Evolutionary conservation across 2,888 invertebrate genomes (phyloP).

Genomic region (Barypeithes pellucidus): DNA sequence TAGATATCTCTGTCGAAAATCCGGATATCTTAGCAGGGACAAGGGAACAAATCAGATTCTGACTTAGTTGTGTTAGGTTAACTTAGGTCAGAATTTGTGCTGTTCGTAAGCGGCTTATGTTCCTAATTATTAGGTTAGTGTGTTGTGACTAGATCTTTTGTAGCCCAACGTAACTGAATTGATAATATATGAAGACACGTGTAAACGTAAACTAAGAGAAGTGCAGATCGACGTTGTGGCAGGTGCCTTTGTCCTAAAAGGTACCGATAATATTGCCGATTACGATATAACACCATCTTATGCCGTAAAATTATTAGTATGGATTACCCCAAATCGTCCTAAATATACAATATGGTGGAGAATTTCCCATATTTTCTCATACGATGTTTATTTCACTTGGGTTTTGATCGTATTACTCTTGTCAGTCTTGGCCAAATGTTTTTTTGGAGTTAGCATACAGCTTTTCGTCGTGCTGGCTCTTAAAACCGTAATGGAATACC

Average conservation of each 20-base stretch:
- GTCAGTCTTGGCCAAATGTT: background rate
- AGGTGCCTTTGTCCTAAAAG: background rate
- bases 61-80: too few relatives aligned
- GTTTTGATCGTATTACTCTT: background rate
- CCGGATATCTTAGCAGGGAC: too few relatives aligned
- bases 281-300: conserved; percentile 18
- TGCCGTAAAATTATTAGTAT: background rate
- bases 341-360: background rate
- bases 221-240: conserved; percentile 4
- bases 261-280: background rate
- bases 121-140: too few relatives aligned
- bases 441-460: background rate
- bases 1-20: too few relatives aligned
- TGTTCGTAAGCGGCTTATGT: too few relatives aligned
- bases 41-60: too few relatives aligned
- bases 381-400: background rate
- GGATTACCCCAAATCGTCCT: background rate
- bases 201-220: background rate
- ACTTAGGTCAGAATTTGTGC: too few relatives aligned
- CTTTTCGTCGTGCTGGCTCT: background rate
- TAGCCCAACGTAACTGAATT: background rate
- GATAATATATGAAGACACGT: background rate
- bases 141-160: background rate
- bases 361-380: background rate
- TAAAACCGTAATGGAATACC: conserved; percentile 2